These are phyloP conservation scores for Ahaetulla prasina DNA, from an alignment of 2,113 vertebrate species.

Conservation along the genomic window DNA sequence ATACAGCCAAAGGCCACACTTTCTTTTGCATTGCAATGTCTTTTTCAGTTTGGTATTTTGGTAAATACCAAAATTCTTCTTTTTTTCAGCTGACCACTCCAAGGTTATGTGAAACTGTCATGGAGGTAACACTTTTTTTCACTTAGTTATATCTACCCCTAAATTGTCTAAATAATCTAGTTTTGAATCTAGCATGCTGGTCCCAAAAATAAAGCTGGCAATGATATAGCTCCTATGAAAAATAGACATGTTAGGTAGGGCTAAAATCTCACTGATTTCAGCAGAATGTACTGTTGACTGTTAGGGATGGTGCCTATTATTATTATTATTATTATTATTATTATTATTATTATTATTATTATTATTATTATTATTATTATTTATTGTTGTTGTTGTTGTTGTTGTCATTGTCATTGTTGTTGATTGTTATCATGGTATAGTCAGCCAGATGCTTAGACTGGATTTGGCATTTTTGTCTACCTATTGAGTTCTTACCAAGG, in stretches of 20 bases:
- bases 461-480: no score
- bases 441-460: no score
- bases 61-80: neutral
- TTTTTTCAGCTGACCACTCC: neutral
- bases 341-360: no score
- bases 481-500: no score
- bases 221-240: neutral
- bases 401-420: no score
- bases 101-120: neutral
- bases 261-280: neutral
- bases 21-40: conserved; percentile 12
- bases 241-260: neutral
- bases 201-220: neutral
- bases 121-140: neutral
- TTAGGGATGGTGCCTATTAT: neutral
- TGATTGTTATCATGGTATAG: no score
- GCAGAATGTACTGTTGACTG: neutral
- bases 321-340: no score
- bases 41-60: neutral
- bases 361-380: no score
- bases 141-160: neutral
- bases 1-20: conserved; percentile 14
- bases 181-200: neutral
- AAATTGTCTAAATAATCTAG: neutral
- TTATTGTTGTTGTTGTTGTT: no score